These are phyloP conservation scores for Perca fluviatilis DNA, from an alignment of 2,113 vertebrate species.

Conservation along the genomic window DNA sequence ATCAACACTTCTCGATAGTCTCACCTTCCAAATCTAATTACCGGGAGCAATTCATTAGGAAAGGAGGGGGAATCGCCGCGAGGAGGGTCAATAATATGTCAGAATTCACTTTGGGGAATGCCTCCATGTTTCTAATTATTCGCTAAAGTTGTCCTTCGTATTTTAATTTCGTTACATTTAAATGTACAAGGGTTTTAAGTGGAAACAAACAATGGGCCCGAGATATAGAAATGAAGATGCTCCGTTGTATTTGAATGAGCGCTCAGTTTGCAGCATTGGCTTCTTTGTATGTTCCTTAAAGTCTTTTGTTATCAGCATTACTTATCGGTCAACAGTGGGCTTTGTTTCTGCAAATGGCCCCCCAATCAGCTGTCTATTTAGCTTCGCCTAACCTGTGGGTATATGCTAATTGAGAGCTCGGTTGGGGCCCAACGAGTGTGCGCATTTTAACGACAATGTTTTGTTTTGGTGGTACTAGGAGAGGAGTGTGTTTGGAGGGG, in stretches of 20 bases:
- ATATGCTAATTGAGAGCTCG: slow-evolving; percentile 90
- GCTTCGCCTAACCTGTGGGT: slow-evolving; percentile 86
- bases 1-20: slow-evolving; percentile 88
- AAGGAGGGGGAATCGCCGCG: slow-evolving; percentile 72
- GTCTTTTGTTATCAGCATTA: slow-evolving; percentile 95
- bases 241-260: slow-evolving; percentile 81
- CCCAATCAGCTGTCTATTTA: slow-evolving; percentile 95
- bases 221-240: slow-evolving; percentile 82
- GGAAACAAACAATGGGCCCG: slow-evolving; percentile 80
- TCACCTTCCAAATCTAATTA: slow-evolving; percentile 94
- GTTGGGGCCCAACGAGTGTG: slow-evolving; percentile 84
- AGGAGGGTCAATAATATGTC: slow-evolving; percentile 67
- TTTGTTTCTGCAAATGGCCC: slow-evolving; percentile 98
- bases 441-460: slow-evolving; percentile 88
- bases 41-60: slow-evolving; percentile 90
- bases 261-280: slow-evolving; percentile 89
- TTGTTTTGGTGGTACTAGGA: slow-evolving; percentile 83
- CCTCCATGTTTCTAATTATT: slow-evolving; percentile 80
- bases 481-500: slow-evolving; percentile 58
- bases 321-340: slow-evolving; percentile 95
- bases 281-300: slow-evolving; percentile 89
- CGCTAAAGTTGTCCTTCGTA: slow-evolving; percentile 80
- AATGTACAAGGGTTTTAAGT: slow-evolving; percentile 78
- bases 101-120: slow-evolving; percentile 46
- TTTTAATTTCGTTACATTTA: slow-evolving; percentile 85